Base-by-base conservation (phyloP, 1,140 invertebrate genomes). In the Trichogramma pretiosum region DNA sequence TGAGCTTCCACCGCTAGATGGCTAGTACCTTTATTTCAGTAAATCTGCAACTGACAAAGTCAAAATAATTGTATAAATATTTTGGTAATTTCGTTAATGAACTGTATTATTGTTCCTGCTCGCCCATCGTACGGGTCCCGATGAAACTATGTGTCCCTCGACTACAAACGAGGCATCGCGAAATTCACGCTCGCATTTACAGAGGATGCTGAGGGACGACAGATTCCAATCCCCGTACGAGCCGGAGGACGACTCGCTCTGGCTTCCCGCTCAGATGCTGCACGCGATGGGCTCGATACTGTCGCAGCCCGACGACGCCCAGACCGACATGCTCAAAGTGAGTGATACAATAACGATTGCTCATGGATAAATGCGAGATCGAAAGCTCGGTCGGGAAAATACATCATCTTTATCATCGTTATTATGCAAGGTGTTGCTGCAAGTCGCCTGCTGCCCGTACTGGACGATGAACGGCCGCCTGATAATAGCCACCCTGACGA, bases 171-270 rank as follows among this genome's bases (percentile, higher is more conserved):
- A n/a, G n/a, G n/a, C n/a, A n/a, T n/a, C n/a, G n/a, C n/a, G n/a
- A n/a, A n/a, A n/a, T 16, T 26, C n/a, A 5, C 22, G 19, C 21
- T 14, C 21, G 35, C 16, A 13, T 24, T 0, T 59, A 7, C 64
- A 93, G 90, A 86, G 87, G 79, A 82, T 93, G 56, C 74, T 95
- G 21, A 79, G 88, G 53, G 90, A 95, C 72, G 87, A 92, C 62
- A 76, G 89, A 49, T 93, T 94, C 62, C 89, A 92, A 59, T 83
- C 88, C n/a, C 83, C 85, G 7, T 84, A 89, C 56, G 90, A 93
- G 67, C 86, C 85, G 3, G 89, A 92, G 72, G 87, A 90, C 65
- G 90, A 93, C 68, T 89, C 87, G 1, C 71, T 89, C 28, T 93
- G 89, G 89, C 71, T 93, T 53, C 87, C 90, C 10, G 86, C 89